Conservation (phyloP, 2,113 vertebrate species). For the Martes martes region DNA sequence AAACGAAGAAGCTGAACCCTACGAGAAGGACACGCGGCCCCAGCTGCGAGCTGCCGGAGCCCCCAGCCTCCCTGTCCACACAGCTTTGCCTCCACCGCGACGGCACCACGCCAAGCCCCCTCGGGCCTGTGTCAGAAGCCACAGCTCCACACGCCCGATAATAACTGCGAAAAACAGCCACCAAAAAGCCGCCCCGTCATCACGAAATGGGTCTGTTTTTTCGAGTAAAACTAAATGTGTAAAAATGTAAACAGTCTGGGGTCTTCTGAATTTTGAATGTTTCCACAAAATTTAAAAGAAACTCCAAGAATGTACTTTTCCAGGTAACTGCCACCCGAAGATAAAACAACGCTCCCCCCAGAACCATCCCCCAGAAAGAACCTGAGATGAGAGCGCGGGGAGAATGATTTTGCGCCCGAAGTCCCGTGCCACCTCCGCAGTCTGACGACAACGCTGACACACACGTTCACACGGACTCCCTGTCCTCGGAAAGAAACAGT, state of each 20-base stretch:
- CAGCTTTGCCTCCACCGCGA: neutral
- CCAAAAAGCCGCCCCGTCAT: neutral
- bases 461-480: neutral
- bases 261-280: neutral
- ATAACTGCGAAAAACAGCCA: neutral
- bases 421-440: fast-evolving
- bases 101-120: fast-evolving
- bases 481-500: fast-evolving
- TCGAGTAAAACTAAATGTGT: neutral
- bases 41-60: too few relatives aligned
- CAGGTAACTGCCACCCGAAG: neutral
- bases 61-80: neutral
- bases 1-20: neutral
- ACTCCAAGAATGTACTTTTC: neutral
- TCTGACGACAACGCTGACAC: neutral
- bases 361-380: neutral
- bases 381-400: neutral
- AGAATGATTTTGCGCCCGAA: fast-evolving
- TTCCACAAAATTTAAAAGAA: neutral
- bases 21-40: too few relatives aligned
- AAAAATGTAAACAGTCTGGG: neutral
- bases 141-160: neutral
- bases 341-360: neutral
- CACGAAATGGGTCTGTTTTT: neutral
- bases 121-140: neutral